Evolutionary conservation across 2,888 invertebrate species (phyloP).

Genomic region (Nasonia oneida): DNA sequence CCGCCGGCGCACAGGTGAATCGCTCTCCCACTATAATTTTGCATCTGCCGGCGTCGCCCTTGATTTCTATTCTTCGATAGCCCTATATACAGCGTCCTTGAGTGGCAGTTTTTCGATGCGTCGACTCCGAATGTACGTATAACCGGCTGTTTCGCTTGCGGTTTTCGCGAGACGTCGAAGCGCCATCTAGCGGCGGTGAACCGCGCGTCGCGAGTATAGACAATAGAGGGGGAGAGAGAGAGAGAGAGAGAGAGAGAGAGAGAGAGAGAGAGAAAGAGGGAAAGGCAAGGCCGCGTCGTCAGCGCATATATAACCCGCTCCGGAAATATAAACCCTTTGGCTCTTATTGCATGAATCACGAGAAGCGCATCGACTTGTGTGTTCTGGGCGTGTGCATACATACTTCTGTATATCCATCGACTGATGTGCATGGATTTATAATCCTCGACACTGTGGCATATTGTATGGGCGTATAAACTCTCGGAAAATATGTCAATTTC

Average conservation of each 20-base stretch:
- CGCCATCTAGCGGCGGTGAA: neutral
- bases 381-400: neutral
- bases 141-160: neutral
- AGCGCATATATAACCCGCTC: neutral
- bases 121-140: neutral
- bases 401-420: neutral
- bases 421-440: neutral
- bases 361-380: neutral
- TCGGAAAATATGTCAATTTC: too few relatives aligned
- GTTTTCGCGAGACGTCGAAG: neutral
- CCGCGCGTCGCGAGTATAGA: neutral
- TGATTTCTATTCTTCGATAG: neutral
- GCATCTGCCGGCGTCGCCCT: neutral
- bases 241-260: neutral
- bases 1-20: neutral
- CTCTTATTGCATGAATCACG: constrained; percentile 7
- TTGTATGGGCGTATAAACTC: too few relatives aligned
- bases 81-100: neutral
- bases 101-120: neutral
- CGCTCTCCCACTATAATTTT: neutral
- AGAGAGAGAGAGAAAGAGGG: neutral
- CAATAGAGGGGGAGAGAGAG: neutral
- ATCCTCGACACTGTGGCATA: neutral
- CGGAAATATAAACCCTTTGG: constrained; percentile 16
- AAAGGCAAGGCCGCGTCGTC: neutral